Evolutionary conservation across 2,797 vertebrate genomes (phyloP), one percentile per base, ranked within the genome.

Genomic region (Rousettus madagascariensis): DNA sequence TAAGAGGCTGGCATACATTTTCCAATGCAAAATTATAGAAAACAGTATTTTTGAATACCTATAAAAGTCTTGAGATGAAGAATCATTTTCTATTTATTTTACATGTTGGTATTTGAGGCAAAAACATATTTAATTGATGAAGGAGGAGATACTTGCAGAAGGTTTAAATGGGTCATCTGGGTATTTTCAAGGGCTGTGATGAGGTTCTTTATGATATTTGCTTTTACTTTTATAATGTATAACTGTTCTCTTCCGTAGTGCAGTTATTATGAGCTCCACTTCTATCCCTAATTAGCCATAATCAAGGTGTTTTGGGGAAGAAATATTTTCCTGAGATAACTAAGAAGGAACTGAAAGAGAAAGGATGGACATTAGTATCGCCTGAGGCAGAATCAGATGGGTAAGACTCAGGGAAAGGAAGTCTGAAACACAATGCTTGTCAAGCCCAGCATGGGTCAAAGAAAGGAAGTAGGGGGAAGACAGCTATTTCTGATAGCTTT

Each of bases 61-160:
- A 30, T 22, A 82, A 65, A 72, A 75, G 9, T 75, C 43, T 77
- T 84, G 3, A 84, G 84, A 61, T 69, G 41, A 85, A 78, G 26
- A 85, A 86, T 55, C 6, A 46, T 65, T 92, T 59, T 79, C 61
- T 69, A 46, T 59, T 86, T 92, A 79, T 65, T 72, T 92, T 65
- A 57, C 78, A 46, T 84, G 36, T 26, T 88, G 65, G 28, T 38
- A 61, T 61, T 36, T 77, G 36, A 77, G 8, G 69, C 61, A 77
- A 84, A 77, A 95, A 57, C 33, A 30, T 33, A 75, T 80, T 92
- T 69, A 85, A 49, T 2, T 80, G 36, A n/a, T 68, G 17, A 28
- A 79, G 86, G n/a, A 53, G 30, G 33, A 88, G 61, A 75, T 41
- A 77, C 59, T 20, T 88, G n/a, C 51, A 69, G 24, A 84, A 36